A percentile compares a stretch with the other conserved stretches of the same genome.
phyloP scores from a whole-genome alignment of 1,140 invertebrate species.

The Psilanteris sp. region DNA sequence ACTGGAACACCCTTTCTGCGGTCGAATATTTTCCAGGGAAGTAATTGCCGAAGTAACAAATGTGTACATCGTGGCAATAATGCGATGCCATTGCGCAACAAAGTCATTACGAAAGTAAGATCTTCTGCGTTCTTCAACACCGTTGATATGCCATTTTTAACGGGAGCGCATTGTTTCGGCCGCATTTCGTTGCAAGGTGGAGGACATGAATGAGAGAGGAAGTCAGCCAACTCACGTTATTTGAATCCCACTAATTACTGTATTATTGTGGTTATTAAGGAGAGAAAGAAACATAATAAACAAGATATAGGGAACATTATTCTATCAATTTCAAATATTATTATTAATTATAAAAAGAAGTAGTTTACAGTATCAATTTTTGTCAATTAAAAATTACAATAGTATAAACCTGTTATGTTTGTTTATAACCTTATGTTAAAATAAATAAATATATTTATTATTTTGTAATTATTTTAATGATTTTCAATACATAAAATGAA shows the following conservation, averaged over 20 bases:
- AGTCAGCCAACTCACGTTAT: slow-evolving; percentile 3
- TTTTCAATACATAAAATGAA: too few species aligned
- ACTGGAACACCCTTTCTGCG: slow-evolving; percentile 78
- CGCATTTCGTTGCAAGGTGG: slow-evolving; percentile 26
- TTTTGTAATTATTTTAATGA: too few species aligned
- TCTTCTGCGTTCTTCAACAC: not conserved
- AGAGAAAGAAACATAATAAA: not conserved
- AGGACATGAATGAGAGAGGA: slow-evolving; percentile 8
- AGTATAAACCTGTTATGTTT: too few species aligned
- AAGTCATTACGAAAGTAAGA: slow-evolving; percentile 68
- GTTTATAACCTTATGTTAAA: too few species aligned
- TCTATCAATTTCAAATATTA: too few species aligned
- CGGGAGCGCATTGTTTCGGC: slow-evolving; percentile 13
- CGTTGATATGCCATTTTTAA: slow-evolving; percentile 30
- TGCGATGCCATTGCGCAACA: slow-evolving; percentile 63
- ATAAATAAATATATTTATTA: too few species aligned
- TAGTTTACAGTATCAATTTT: too few species aligned
- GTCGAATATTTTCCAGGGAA: slow-evolving; percentile 74
- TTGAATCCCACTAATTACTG: slow-evolving; percentile 27
- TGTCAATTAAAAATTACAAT: too few species aligned
- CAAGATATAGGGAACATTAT: too few species aligned
- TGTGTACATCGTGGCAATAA: slow-evolving; percentile 42
- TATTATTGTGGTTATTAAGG: slow-evolving; percentile 14
- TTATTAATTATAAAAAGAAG: too few species aligned
- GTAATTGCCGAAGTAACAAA: slow-evolving; percentile 53